Evolutionary conservation across 2,113 vertebrate species (phyloP).

Genomic region (Hyaena hyaena): DNA sequence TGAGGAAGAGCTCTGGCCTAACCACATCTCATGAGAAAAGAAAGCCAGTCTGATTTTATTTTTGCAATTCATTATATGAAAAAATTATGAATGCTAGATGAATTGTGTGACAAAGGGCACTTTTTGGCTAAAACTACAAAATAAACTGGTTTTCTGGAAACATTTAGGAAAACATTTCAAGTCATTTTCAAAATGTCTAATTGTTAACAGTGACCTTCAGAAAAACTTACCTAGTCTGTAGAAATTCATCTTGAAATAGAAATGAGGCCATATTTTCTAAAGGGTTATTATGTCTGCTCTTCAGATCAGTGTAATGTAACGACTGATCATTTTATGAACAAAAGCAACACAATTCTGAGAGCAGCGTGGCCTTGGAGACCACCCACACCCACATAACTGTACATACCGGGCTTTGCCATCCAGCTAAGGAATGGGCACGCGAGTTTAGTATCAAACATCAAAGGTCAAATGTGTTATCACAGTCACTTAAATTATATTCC

Average conservation of each 20-base stretch:
- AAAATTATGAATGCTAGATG: conserved; percentile 89
- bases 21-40: conserved; percentile 88
- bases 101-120: conserved; percentile 92
- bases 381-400: conserved; percentile 83
- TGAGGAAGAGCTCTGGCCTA: conserved; percentile 85
- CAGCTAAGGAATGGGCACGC: conserved; percentile 94
- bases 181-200: conserved; percentile 92
- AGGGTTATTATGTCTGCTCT: conserved; percentile 88
- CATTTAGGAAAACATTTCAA: conserved; percentile 92
- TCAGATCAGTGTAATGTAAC: conserved; percentile 91
- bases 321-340: conserved; percentile 90
- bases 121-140: conserved; percentile 91
- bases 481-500: conserved; percentile 94
- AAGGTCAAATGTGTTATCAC: conserved; percentile 93
- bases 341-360: conserved; percentile 90
- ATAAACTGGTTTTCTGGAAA: conserved; percentile 90
- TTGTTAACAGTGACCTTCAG: conserved; percentile 88
- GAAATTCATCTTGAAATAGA: conserved; percentile 92
- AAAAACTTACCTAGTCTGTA: conserved; percentile 89
- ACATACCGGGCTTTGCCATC: conserved; percentile 88
- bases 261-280: conserved; percentile 87
- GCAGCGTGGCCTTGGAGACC: conserved; percentile 92
- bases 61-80: conserved; percentile 89
- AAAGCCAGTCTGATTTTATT: conserved; percentile 87
- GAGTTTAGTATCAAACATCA: conserved; percentile 94